Percentiles rank a stretch among this genome's conserved stretches.
These are phyloP conservation scores for Pantherophis guttatus DNA, from an alignment of 2,113 vertebrate species.

Conservation along the genomic window DNA sequence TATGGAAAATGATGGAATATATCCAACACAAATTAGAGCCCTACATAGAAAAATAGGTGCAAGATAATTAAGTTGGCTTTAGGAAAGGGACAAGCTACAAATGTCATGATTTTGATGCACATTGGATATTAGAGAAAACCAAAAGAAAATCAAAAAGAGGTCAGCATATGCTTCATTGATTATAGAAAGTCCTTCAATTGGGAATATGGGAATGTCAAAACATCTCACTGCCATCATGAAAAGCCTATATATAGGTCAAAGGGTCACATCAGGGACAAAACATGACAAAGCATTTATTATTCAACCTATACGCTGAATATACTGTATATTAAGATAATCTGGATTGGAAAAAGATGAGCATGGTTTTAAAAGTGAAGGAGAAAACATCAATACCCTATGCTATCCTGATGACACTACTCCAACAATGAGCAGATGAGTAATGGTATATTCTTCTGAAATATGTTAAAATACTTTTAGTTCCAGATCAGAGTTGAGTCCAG, in stretches of 20 bases:
- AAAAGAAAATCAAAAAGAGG: neutral
- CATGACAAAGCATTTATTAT: neutral
- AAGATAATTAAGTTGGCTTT: neutral
- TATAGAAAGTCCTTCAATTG: neutral
- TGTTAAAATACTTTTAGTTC: neutral
- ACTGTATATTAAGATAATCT: neutral
- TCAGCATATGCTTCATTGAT: neutral
- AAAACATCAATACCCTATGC: neutral
- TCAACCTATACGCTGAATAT: too few relatives aligned
- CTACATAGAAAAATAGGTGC: neutral
- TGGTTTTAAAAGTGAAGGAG: neutral
- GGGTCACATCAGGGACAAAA: neutral
- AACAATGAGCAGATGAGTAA: neutral
- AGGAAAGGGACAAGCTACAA: neutral
- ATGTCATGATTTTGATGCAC: neutral
- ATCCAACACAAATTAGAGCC: neutral
- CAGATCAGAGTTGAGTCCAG: neutral
- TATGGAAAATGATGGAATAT: neutral
- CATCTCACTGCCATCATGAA: neutral
- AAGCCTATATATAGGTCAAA: neutral
- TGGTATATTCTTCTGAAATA: neutral
- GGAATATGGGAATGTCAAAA: neutral
- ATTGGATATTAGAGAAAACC: neutral
- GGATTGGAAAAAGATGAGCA: neutral
- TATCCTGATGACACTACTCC: neutral